Conservation (phyloP, 2,797 vertebrate species). For the Perodicticus potto region DNA sequence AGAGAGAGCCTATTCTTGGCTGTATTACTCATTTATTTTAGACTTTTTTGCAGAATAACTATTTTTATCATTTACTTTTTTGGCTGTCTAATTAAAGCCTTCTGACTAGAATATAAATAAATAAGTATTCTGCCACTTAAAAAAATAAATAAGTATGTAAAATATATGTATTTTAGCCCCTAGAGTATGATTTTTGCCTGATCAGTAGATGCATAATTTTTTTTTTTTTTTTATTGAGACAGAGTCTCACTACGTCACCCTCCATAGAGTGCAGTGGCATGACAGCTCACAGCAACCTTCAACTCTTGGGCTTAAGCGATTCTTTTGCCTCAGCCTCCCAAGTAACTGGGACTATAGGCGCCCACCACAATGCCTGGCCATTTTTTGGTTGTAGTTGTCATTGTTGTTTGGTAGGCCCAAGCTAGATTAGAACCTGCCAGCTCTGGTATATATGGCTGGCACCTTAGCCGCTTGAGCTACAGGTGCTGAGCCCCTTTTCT, state of each 20-base stretch:
- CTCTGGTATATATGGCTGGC: too few species aligned
- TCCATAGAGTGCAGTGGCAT: too few species aligned
- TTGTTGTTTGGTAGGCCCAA: too few species aligned
- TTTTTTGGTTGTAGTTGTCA: too few species aligned
- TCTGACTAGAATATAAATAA: slow-evolving; percentile 58
- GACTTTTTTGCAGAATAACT: slow-evolving; percentile 59
- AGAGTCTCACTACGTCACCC: too few species aligned
- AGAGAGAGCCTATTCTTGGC: slow-evolving; percentile 43
- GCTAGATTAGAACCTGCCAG: too few species aligned
- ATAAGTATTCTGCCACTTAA: background rate
- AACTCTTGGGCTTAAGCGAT: too few species aligned
- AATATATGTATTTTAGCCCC: slow-evolving; percentile 45
- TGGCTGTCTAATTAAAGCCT: slow-evolving; percentile 61
- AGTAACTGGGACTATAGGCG: too few species aligned
- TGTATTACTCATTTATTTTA: slow-evolving; percentile 64
- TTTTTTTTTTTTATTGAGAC: background rate
- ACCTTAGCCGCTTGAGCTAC: too few species aligned
- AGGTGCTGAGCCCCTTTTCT: background rate
- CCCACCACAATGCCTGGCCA: too few species aligned
- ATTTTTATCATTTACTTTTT: slow-evolving; percentile 59
- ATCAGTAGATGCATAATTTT: background rate
- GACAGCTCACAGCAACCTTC: too few species aligned
- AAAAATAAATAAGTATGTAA: background rate
- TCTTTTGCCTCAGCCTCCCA: too few species aligned
- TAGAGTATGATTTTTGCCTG: slow-evolving; percentile 45